Evolutionary conservation across 2,113 vertebrate genomes (phyloP).

Genomic region (Hypocryptadius cinnamomeus): DNA sequence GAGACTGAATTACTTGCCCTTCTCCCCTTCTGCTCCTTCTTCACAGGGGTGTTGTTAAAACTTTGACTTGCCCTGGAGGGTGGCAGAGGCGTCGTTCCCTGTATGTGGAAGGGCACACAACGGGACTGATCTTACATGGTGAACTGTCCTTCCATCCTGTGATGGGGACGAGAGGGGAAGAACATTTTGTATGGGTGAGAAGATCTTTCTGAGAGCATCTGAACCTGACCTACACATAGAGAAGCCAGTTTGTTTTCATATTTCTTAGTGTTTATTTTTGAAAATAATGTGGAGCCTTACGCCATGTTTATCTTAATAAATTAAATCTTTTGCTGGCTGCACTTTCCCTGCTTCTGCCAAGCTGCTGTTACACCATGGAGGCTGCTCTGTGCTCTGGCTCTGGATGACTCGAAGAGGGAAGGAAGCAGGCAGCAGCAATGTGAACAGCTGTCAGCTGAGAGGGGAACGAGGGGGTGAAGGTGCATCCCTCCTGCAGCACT

Average conservation of each 20-base stretch:
- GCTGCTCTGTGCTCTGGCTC: neutral
- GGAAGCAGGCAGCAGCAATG: neutral
- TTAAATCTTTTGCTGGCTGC: neutral
- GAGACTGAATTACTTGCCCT: neutral
- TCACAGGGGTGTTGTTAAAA: neutral
- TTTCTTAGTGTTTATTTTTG: constrained; percentile 42
- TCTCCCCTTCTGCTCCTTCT: neutral
- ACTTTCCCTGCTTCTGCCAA: constrained; percentile 4
- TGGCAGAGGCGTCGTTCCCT: neutral
- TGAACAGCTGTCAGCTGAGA: neutral
- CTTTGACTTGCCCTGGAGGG: neutral
- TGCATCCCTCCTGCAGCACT: neutral
- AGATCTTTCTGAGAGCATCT: neutral
- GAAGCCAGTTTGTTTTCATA: neutral
- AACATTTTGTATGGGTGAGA: neutral
- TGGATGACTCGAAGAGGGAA: constrained; percentile 26
- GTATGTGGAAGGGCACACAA: neutral
- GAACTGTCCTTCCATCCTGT: neutral
- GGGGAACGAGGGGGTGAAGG: fast-evolving
- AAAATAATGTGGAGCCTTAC: constrained; percentile 35
- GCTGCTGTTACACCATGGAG: neutral
- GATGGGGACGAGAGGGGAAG: neutral
- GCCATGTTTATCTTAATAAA: constrained; percentile 27
- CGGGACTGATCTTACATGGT: neutral
- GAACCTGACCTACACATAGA: neutral